Base-by-base conservation (phyloP, 2,113 vertebrate species). In the Helogale parvula region DNA sequence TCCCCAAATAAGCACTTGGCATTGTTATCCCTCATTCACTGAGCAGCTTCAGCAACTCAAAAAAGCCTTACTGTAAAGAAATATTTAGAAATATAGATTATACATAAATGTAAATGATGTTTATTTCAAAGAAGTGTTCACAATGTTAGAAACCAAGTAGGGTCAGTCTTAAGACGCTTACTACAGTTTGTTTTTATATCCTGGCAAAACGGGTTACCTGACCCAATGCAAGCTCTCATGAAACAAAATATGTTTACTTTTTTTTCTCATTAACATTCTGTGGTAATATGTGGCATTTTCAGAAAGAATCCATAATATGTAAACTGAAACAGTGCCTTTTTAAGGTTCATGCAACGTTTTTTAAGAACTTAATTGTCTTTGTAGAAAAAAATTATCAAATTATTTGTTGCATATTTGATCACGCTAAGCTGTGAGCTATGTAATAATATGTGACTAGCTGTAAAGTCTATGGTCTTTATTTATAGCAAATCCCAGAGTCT, bases 371-470 rank as follows among this genome's bases (percentile, higher is more conserved):
- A 92, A 54, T 72, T 96, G 38, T 93, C 21, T 69, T 82, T 90
- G 35, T 85, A 87, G 60, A 88, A 97, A 94, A 94, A 85, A 63
- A 81, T 81, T 86, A 45, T 16, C 35, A 86, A 77, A 95, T 66
- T 87, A 92, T 76, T 50, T 90, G 33, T 90, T 90, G 17, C 12
- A 15, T 89, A 95, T 89, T 93, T 96, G 68, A 8, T 86, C 72
- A 96, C 52, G 69, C 8, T 72, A 97, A 86, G 23, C 45, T 93
- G 29, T 93, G 50, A 89, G 66, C 9, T 85, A 89, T 54, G 11
- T 77, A 85, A 97, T 96, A 96, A 63, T 93, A 15, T 85, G 50
- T 93, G 50, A 87, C 33, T 68, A 54, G 3, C 41, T 94, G 8
- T 91, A 60, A 89, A 71, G 14, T 71, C 88, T 88, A 54, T 85